Base-by-base conservation (phyloP, 2,797 vertebrate species). In the Chaetophractus vellerosus region DNA sequence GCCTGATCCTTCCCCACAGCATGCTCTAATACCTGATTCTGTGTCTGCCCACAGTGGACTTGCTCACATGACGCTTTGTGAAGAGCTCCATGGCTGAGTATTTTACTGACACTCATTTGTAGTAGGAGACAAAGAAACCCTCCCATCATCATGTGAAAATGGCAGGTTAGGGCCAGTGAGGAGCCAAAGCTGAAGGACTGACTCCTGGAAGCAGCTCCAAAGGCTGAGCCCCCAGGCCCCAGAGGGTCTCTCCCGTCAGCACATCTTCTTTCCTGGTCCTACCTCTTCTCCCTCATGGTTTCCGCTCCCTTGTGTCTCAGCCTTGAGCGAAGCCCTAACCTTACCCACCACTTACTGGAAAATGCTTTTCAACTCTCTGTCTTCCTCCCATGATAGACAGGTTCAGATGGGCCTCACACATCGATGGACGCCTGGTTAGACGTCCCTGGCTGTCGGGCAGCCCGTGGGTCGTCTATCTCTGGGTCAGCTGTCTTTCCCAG, bases 91-190 rank as follows among this genome's bases (percentile, higher is more conserved):
- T 1, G 75, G 75, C 50, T 52, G 50, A 9, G 14, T 45, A 10
- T 45, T 45, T 45, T 45, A 19, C 19, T 76, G 41, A 21, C 6
- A 0, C 21, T 26, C 36, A 1, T 6, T 31, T 15, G n/a, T 2
- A 8, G 28, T 23, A 55, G 26, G 78, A n/a, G 45, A 11, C 24
- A 55, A 50, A 84, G 4, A 57, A 10, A 23, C 26, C 18, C 16
- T 15, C 63, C 52, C 19, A 5, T 9, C 3, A 4, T 5, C 4
- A 1, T 5, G 21, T 24, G 71, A 6, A 5, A 5, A n/a, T 2
- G 33, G 38, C 11, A 2, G 19, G 36, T 45, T 45, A 45, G 28
- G 28, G n/a, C 24, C 9, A 69, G 61, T 24, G 45, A 23, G 7
- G 38, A 6, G 33, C 12, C 14, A 50, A 45, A 15, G 33, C 91